phyloP scores from a whole-genome alignment of 2,888 invertebrate genomes.

The Drosophila anomalata region DNA sequence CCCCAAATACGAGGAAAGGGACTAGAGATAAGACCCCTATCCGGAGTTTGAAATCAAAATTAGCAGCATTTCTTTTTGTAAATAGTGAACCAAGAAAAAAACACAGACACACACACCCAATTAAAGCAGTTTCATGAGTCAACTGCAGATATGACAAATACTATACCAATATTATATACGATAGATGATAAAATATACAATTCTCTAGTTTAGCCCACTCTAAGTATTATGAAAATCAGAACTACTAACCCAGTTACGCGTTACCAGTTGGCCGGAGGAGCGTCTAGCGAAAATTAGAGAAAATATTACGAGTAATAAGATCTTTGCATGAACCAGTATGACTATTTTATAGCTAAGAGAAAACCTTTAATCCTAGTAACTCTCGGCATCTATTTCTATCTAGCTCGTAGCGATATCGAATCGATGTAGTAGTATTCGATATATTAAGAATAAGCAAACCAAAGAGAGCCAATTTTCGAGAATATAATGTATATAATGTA shows the following conservation, averaged over 20 bases:
- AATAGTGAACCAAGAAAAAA: conserved; percentile 29
- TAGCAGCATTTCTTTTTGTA: conserved; percentile 42
- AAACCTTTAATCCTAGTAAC: background rate
- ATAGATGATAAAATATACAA: conserved; percentile 38
- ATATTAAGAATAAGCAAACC: conserved; percentile 39
- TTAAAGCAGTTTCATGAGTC: conserved; percentile 7
- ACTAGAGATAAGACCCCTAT: conserved; percentile 55
- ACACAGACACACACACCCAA: conserved; percentile 15
- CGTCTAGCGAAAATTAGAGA: conserved; percentile 41
- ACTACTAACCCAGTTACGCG: conserved; percentile 45
- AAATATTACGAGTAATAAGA: conserved; percentile 18
- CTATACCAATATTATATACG: conserved; percentile 24
- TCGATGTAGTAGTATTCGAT: background rate
- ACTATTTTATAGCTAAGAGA: conserved; percentile 13
- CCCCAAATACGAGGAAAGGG: conserved; percentile 83
- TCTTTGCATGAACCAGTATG: conserved; percentile 30
- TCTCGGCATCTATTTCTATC: conserved; percentile 34
- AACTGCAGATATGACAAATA: conserved; percentile 54
- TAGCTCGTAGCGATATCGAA: conserved; percentile 31
- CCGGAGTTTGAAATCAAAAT: conserved; percentile 35
- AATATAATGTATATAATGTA: conserved; percentile 33
- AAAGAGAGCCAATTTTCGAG: conserved; percentile 44
- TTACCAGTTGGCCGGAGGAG: conserved; percentile 32
- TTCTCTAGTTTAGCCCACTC: conserved; percentile 48
- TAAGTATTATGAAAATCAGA: conserved; percentile 54